Percentiles rank a stretch among this genome's conserved stretches.
phyloP scores from a whole-genome alignment of 2,113 vertebrate species.

The Notothenia coriiceps region DNA sequence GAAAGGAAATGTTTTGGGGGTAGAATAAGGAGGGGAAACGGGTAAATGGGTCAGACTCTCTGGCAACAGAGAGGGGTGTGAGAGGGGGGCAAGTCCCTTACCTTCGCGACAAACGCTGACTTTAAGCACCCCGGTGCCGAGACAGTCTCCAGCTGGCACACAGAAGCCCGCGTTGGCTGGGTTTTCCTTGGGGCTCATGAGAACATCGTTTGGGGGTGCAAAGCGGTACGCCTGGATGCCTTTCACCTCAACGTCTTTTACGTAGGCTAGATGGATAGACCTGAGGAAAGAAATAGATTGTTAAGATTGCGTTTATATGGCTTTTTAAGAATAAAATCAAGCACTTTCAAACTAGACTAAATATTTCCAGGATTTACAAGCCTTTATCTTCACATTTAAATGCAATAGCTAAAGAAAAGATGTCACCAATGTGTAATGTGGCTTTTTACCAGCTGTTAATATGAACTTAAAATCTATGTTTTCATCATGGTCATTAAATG shows the following conservation, averaged over 20 bases:
- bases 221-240: conserved; percentile 93
- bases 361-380: no score
- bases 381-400: no score
- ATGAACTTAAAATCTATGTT: no score
- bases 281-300: conserved; percentile 70
- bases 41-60: conserved; percentile 47
- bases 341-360: no score
- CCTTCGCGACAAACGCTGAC: conserved; percentile 94
- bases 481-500: no score
- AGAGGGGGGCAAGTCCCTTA: conserved; percentile 51
- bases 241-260: conserved; percentile 87
- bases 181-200: conserved; percentile 88
- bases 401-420: no score
- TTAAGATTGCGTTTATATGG: no score
- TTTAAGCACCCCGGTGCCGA: conserved; percentile 92
- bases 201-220: conserved; percentile 87
- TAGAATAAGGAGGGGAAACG: background rate
- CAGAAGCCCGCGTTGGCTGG: conserved; percentile 95
- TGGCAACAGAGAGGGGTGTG: background rate
- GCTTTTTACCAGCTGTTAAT: no score
- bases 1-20: conserved; percentile 23
- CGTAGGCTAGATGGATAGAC: conserved; percentile 92
- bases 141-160: conserved; percentile 90
- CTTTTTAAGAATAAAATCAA: no score
- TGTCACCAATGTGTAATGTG: no score